Base-by-base conservation (phyloP, 2,888 invertebrate genomes). In the Podabrus alpinus region DNA sequence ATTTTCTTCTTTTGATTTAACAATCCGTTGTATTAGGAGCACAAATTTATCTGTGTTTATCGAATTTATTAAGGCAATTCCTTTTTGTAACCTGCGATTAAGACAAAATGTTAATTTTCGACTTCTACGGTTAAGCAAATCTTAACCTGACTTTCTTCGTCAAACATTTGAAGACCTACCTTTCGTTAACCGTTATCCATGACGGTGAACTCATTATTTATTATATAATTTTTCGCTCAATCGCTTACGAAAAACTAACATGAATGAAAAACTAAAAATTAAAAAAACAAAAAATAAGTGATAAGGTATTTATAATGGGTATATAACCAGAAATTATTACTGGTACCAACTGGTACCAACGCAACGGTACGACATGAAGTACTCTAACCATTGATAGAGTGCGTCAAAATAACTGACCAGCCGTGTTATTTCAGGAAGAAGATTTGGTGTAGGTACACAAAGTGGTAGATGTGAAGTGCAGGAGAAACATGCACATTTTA, bases 61-160 rank as follows among this genome's bases (percentile, higher is more conserved):
- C 11, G 81, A 78, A 78, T 86, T 86, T 69, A 85, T 83, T 70
- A 84, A 72, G 9, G 76, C 60, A n/a, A 85, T 79, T 13, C 86
- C 86, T 68, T 81, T 79, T 75, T 81, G 78, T 29, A 86, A 79
- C 69, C 86, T 86, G 69, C 25, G 82, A 84, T 25, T 72, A 59
- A 68, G 45, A 60, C 7, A 62, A 19, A 66, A 29, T 16, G 15
- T 17, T n/a, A 69, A 24, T 21, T 10, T 59, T 21, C 10, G 1
- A 25, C 10, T 25, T 5, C 7, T 21, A 7, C 1, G 21, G 21
- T 21, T 9, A 21, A 9, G 7, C 21, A 21, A 21, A 21, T 19
- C 4, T 19, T 25, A 2, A 10, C 1, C 3, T 10, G 10, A 10
- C 25, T 9, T 9, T 24, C 1, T 25, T 25, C 25, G 10, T 29